phyloP scores from a whole-genome alignment of 1,140 invertebrate species.

The Colletes gigas region DNA sequence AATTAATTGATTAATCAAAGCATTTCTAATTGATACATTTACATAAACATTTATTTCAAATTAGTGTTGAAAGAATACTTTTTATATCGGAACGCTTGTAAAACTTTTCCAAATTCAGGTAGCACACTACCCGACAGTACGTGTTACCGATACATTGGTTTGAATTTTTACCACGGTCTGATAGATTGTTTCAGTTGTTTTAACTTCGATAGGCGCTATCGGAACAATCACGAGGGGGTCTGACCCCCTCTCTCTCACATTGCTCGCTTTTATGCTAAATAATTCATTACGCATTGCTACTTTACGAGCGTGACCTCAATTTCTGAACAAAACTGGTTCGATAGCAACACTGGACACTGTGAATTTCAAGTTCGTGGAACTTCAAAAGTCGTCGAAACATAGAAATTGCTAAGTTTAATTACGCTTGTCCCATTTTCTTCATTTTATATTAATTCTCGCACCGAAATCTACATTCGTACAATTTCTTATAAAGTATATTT shows the following conservation, averaged over 20 bases:
- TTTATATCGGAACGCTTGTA: no score
- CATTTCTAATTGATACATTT: no score
- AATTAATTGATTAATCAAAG: no score
- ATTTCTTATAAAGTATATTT: no score
- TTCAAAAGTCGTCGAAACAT: not conserved
- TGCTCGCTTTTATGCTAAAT: constrained; percentile 36
- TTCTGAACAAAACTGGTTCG: not conserved
- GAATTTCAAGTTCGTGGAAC: not conserved
- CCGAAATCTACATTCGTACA: no score
- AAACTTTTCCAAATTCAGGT: not conserved
- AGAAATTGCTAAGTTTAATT: not conserved
- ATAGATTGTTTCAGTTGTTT: constrained; percentile 15
- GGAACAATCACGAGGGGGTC: constrained; percentile 32
- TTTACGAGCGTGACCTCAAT: not conserved
- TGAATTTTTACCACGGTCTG: constrained; percentile 8
- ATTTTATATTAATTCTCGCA: no score
- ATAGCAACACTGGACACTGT: not conserved
- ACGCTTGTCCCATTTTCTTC: no score
- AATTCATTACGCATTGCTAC: constrained; percentile 8
- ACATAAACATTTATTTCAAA: no score
- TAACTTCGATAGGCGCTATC: constrained; percentile 10
- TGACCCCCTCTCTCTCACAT: constrained; percentile 9
- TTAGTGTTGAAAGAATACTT: no score
- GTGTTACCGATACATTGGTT: not conserved
- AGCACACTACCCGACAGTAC: constrained; percentile 6